A percentile compares a stretch with the other conserved stretches of the same genome.
phyloP scores from a whole-genome alignment of 2,113 vertebrate genomes.

The Tichodroma muraria region DNA sequence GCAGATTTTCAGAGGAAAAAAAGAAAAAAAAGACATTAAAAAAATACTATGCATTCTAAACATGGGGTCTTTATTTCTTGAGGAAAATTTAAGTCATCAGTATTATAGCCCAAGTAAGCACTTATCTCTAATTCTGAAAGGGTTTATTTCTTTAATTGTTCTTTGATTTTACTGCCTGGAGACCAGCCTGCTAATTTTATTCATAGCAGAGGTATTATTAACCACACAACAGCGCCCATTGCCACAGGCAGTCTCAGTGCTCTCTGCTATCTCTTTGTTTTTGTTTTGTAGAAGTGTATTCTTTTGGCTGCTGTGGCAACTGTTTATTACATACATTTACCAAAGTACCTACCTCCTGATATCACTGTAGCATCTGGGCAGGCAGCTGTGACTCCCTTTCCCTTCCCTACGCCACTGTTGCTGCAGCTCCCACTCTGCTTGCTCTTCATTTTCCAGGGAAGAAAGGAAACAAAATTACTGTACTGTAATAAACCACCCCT shows the following conservation, averaged over 20 bases:
- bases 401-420: not conserved
- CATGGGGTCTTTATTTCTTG: not conserved
- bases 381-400: conserved; percentile 19
- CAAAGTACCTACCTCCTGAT: conserved; percentile 12
- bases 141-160: conserved; percentile 16
- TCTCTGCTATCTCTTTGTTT: not conserved
- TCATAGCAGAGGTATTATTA: conserved; percentile 31
- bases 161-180: conserved; percentile 25
- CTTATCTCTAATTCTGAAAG: not conserved
- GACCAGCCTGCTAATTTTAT: conserved; percentile 27
- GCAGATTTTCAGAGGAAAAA: not conserved
- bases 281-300: conserved; percentile 26
- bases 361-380: conserved; percentile 24
- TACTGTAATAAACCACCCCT: not conserved
- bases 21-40: too few species aligned
- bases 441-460: not conserved
- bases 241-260: conserved; percentile 12
- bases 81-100: not conserved
- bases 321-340: conserved; percentile 50
- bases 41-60: not conserved
- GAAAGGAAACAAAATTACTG: not conserved
- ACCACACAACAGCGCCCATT: not conserved
- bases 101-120: not conserved
- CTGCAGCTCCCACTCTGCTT: not conserved
- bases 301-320: conserved; percentile 54